Conservation (phyloP, 2,113 vertebrate genomes). For the Bufo bufo region DNA sequence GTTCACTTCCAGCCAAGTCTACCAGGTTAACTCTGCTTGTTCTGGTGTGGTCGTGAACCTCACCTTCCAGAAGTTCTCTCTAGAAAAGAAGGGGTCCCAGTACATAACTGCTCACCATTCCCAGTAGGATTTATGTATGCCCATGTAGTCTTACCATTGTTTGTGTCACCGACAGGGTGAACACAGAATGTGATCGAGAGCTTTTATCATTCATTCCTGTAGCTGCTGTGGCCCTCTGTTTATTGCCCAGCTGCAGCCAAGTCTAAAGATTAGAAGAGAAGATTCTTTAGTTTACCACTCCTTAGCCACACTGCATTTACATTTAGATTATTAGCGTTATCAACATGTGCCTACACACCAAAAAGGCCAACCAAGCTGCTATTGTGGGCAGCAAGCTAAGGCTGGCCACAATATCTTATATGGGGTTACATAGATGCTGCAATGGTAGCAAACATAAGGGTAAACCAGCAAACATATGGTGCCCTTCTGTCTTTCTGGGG, state of each 20-base stretch:
- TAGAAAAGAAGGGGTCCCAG: conserved; percentile 59
- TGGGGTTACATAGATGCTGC: too few relatives aligned
- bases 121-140: not conserved
- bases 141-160: conserved; percentile 62
- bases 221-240: conserved; percentile 91
- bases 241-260: conserved; percentile 91
- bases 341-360: too few relatives aligned
- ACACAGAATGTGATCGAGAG: conserved; percentile 93
- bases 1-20: conserved; percentile 92
- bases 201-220: conserved; percentile 98
- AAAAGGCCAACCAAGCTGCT: too few relatives aligned
- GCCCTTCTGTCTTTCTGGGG: too few relatives aligned
- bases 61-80: conserved; percentile 85
- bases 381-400: too few relatives aligned
- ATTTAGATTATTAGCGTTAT: too few relatives aligned
- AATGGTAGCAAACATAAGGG: too few relatives aligned
- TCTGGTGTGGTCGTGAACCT: conserved; percentile 85
- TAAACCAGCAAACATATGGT: too few relatives aligned
- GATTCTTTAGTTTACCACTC: not conserved
- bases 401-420: too few relatives aligned
- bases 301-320: too few relatives aligned
- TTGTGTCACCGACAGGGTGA: conserved; percentile 90
- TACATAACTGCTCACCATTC: not conserved
- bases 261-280: conserved; percentile 68
- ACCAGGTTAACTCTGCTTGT: conserved; percentile 89